A percentile compares a stretch with the other conserved stretches of the same genome.
phyloP scores from a whole-genome alignment of 2,797 vertebrate species.

The Anisognathus igniventris region DNA sequence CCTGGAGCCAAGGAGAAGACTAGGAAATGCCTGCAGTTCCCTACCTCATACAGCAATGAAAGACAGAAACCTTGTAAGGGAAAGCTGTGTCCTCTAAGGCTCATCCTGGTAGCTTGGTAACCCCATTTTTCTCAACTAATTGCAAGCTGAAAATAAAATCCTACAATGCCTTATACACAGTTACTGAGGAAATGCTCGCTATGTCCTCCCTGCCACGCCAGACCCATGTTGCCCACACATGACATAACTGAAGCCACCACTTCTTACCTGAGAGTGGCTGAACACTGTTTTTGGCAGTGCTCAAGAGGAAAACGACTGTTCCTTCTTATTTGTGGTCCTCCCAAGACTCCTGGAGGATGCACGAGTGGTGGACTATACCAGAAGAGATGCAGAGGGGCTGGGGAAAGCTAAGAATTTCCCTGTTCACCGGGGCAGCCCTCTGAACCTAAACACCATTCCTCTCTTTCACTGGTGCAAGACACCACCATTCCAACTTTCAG shows the following conservation, averaged over 20 bases:
- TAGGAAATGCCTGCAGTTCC: not conserved
- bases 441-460: not conserved
- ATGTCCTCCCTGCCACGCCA: not conserved
- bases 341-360: not conserved
- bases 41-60: not conserved
- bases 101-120: not conserved
- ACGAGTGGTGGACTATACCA: fast-evolving
- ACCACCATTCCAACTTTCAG: not conserved
- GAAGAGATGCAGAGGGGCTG: not conserved
- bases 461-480: not conserved
- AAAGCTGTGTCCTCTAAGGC: not conserved
- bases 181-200: not conserved
- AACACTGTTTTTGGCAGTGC: fast-evolving
- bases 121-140: not conserved
- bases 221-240: fast-evolving
- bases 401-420: not conserved
- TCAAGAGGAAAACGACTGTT: not conserved
- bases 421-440: not conserved
- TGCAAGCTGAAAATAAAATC: not conserved
- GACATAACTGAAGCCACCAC: not conserved
- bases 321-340: not conserved
- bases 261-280: not conserved
- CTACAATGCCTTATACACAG: not conserved
- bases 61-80: not conserved
- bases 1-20: not conserved